These are phyloP conservation scores for Oligia latruncula DNA, from an alignment of 2,888 invertebrate genomes.

Conservation along the genomic window DNA sequence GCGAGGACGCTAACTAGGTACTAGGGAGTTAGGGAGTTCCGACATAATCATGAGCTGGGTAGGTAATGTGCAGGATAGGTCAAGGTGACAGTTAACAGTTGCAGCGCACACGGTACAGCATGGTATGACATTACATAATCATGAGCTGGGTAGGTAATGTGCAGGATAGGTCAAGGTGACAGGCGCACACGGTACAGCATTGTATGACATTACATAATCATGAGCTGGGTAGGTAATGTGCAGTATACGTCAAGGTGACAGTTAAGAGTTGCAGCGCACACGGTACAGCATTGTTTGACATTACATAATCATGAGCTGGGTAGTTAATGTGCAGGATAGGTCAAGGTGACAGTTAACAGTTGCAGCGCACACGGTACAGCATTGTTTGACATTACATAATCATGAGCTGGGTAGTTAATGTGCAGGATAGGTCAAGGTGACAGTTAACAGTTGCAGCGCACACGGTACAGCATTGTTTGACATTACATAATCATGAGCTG, in stretches of 20 bases:
- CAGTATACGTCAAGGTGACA: neutral
- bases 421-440: too few relatives aligned
- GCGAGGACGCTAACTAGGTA: neutral
- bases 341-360: too few relatives aligned
- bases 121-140: neutral
- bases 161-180: neutral
- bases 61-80: neutral
- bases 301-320: too few relatives aligned
- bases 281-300: too few relatives aligned
- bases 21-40: neutral
- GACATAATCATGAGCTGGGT: neutral
- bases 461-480: too few relatives aligned
- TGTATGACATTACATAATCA: neutral
- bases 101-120: neutral
- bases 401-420: too few relatives aligned
- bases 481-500: neutral
- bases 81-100: neutral
- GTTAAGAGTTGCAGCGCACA: neutral
- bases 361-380: too few relatives aligned
- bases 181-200: neutral
- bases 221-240: neutral
- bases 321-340: too few relatives aligned
- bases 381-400: too few relatives aligned
- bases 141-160: neutral
- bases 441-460: too few relatives aligned